Conservation (phyloP, 35 echinoderm and acorn worm genomes). For the Nesometra sesokonis region DNA sequence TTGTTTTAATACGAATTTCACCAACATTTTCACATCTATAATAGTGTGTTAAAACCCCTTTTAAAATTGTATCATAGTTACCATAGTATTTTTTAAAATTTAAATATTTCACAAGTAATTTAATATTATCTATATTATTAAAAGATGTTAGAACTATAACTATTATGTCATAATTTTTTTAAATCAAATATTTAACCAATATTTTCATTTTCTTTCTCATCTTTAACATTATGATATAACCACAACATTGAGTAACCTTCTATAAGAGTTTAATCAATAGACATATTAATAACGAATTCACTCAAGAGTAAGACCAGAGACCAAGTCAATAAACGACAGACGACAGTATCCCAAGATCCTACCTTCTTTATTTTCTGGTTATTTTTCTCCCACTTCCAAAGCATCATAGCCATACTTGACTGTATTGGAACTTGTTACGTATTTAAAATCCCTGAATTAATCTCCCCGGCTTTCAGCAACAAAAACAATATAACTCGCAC, state of each 20-base stretch:
- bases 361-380: conserved; percentile 94
- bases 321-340: neutral
- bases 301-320: neutral
- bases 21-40: too few relatives aligned
- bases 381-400: conserved; percentile 93
- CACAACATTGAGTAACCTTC: neutral
- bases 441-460: neutral
- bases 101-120: too few relatives aligned
- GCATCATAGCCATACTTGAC: conserved; percentile 37
- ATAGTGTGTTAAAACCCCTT: too few relatives aligned
- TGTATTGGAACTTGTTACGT: neutral
- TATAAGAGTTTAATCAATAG: neutral
- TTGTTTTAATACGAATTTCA: too few relatives aligned
- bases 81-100: too few relatives aligned
- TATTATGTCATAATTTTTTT: too few relatives aligned
- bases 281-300: neutral
- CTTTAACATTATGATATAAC: neutral
- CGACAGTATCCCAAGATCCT: neutral
- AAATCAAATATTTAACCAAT: too few relatives aligned
- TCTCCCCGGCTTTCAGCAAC: neutral
- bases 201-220: too few relatives aligned
- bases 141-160: too few relatives aligned
- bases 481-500: too few relatives aligned
- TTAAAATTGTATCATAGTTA: too few relatives aligned
- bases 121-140: too few relatives aligned